These are phyloP conservation scores for Eristalis pertinax DNA, from an alignment of 2,888 invertebrate species.

Conservation along the genomic window DNA sequence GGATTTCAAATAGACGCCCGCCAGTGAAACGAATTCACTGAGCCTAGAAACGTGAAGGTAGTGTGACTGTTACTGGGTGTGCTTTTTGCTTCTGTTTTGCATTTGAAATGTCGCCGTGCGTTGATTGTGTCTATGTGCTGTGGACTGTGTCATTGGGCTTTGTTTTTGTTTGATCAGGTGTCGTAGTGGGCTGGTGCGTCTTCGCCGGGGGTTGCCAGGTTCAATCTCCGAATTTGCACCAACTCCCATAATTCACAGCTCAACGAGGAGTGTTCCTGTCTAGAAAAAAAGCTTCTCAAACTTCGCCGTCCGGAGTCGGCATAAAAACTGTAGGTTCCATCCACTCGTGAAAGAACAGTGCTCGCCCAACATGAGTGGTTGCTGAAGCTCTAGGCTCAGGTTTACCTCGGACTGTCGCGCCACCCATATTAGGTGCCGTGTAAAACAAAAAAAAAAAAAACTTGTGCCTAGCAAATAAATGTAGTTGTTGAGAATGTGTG, in stretches of 20 bases:
- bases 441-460: constrained; percentile 10
- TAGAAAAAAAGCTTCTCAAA: background rate
- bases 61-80: constrained; percentile 19
- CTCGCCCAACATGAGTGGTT: too few relatives aligned
- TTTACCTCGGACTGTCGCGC: too few relatives aligned
- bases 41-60: background rate
- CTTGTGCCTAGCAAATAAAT: constrained; percentile 25
- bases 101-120: background rate
- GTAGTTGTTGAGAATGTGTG: constrained; percentile 22
- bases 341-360: too few relatives aligned
- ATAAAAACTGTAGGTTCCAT: too few relatives aligned
- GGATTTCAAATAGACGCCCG: background rate
- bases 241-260: too few relatives aligned
- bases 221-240: too few relatives aligned
- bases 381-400: too few relatives aligned
- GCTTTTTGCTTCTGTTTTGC: constrained; percentile 13
- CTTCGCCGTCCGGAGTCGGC: too few relatives aligned
- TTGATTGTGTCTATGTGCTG: background rate
- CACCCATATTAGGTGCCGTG: constrained; percentile 37
- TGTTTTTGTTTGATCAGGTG: constrained; percentile 59
- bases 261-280: too few relatives aligned
- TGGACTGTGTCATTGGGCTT: constrained; percentile 23
- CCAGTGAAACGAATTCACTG: background rate
- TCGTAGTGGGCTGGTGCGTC: background rate
- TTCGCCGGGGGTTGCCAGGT: too few relatives aligned